A percentile compares a stretch with the other conserved stretches of the same genome.
These are phyloP conservation scores for Solenodon paradoxus DNA, from an alignment of 2,113 vertebrate species.

Conservation along the genomic window DNA sequence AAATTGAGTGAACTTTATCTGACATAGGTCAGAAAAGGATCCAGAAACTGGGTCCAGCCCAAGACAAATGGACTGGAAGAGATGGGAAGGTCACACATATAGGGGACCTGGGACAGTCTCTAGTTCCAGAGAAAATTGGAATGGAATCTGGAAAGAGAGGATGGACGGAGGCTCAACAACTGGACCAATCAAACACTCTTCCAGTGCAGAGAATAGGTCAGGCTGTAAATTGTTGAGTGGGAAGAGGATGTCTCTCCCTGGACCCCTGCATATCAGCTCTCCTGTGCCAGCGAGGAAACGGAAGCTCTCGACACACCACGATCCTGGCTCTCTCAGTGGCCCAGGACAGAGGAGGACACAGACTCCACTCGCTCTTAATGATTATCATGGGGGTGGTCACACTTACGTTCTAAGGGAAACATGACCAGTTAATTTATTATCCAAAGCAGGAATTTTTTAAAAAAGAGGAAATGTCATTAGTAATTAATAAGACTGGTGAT, in stretches of 20 bases:
- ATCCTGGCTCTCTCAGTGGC: background rate
- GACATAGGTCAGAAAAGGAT: background rate
- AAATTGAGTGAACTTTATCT: background rate
- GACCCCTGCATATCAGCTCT: background rate
- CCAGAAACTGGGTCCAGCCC: background rate
- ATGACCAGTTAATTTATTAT: background rate
- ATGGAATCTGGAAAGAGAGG: background rate
- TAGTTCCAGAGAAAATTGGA: background rate
- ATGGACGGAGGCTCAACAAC: background rate
- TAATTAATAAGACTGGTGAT: background rate
- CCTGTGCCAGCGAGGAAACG: no score
- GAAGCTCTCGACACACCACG: background rate
- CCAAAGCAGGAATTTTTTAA: background rate
- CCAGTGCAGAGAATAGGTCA: background rate
- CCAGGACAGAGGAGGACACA: background rate
- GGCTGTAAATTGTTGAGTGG: background rate
- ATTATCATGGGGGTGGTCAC: fast-evolving
- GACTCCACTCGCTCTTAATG: background rate
- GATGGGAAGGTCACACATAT: background rate
- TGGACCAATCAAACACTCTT: background rate
- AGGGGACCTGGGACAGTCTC: background rate
- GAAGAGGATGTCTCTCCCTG: background rate
- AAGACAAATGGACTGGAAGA: background rate
- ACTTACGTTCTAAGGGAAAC: background rate
- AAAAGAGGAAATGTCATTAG: background rate